Evolutionary conservation across 2,797 vertebrate species (phyloP).

Genomic region (Siniperca scherzeri): DNA sequence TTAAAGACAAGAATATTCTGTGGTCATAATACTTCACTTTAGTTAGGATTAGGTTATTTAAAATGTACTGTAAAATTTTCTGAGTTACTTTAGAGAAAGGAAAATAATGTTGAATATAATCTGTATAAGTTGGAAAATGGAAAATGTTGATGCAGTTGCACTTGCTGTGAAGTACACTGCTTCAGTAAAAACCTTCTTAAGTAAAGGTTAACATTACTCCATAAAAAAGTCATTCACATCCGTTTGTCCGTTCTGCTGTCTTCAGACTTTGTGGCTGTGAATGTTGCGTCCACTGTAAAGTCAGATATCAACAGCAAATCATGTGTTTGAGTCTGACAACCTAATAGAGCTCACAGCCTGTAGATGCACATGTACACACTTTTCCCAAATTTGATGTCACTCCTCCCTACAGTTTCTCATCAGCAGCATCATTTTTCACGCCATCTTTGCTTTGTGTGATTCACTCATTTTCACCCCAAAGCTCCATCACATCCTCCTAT

Average conservation of each 20-base stretch:
- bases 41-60: no score
- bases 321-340: background rate
- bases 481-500: background rate
- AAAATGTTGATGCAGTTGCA: no score
- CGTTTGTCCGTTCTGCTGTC: background rate
- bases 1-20: no score
- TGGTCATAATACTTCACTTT: no score
- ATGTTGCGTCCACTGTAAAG: background rate
- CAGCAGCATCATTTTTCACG: background rate
- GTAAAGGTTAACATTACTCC: background rate
- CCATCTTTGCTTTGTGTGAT: background rate
- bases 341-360: background rate
- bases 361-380: background rate
- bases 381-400: background rate
- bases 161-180: background rate
- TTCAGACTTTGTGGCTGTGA: background rate
- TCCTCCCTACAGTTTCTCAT: background rate
- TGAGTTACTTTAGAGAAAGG: no score
- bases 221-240: background rate
- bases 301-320: background rate
- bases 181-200: background rate
- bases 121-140: no score
- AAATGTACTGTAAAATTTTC: no score
- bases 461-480: background rate
- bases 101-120: no score